Evolutionary conservation across 2,113 vertebrate genomes (phyloP).

Genomic region (Pedionomus torquatus): DNA sequence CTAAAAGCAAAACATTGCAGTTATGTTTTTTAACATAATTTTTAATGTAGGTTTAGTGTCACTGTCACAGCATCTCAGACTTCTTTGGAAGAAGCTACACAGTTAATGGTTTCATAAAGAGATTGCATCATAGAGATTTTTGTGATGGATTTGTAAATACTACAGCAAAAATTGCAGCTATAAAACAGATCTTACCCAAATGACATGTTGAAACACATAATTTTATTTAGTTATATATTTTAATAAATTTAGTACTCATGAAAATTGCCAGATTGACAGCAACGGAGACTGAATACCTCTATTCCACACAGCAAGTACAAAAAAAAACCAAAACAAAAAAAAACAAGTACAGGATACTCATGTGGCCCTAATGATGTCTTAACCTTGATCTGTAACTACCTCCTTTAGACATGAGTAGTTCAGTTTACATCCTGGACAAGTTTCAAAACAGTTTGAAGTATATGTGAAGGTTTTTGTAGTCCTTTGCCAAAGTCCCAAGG

Average conservation of each 20-base stretch:
- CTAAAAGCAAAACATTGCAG: conserved; percentile 20
- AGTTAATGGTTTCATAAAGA: background rate
- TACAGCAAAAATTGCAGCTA: conserved; percentile 28
- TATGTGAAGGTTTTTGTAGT: background rate
- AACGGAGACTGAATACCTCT: background rate
- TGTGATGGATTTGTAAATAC: conserved; percentile 46
- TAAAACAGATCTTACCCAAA: conserved; percentile 39
- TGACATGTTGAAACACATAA: conserved; percentile 11
- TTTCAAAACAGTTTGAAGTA: background rate
- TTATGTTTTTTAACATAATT: conserved; percentile 4
- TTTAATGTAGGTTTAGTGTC: conserved; percentile 23
- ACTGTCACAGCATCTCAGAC: background rate
- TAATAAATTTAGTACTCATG: background rate
- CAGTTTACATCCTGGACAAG: background rate
- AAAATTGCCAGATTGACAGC: conserved; percentile 18
- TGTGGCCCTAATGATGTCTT: background rate
- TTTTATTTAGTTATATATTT: conserved; percentile 18
- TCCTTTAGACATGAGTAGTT: background rate
- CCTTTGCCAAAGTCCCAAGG: background rate
- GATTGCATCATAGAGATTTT: conserved; percentile 10
- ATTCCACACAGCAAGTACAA: background rate
- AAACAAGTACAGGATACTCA: background rate
- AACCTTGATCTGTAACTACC: background rate
- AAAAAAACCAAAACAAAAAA: background rate
- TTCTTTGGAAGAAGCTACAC: background rate